Evolutionary conservation across 2,797 vertebrate genomes (phyloP).

Genomic region (Buphagus erythrorhynchus): DNA sequence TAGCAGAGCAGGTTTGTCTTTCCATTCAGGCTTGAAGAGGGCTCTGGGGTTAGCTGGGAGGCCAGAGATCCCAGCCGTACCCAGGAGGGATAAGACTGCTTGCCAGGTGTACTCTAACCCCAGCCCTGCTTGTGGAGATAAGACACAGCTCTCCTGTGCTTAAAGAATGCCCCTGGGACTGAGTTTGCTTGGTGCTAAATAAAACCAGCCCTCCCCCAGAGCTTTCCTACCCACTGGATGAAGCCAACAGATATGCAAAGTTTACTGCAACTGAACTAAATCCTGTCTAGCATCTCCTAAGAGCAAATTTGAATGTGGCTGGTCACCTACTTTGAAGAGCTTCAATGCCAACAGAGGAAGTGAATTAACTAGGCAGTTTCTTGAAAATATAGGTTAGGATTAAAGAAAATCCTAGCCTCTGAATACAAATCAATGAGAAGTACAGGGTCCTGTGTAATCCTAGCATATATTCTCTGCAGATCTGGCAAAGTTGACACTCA

Average conservation of each 20-base stretch:
- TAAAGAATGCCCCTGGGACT: accelerated
- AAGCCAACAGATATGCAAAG: background rate
- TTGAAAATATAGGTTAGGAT: background rate
- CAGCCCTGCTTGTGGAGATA: background rate
- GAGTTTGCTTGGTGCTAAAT: background rate
- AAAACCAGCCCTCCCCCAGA: background rate
- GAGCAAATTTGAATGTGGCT: background rate
- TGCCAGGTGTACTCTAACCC: background rate
- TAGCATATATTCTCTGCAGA: background rate
- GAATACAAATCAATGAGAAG: background rate
- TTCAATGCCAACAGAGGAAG: background rate
- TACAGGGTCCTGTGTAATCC: background rate
- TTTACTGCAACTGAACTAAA: background rate
- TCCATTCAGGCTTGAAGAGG: background rate
- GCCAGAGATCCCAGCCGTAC: background rate
- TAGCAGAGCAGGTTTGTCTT: background rate
- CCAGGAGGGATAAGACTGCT: background rate
- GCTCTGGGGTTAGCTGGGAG: background rate
- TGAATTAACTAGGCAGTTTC: background rate
- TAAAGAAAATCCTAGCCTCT: background rate
- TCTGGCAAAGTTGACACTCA: background rate
- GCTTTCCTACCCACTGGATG: background rate
- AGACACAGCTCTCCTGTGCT: background rate
- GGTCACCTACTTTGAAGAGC: background rate
- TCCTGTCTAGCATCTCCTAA: background rate